Percentiles rank a stretch among this genome's conserved stretches.
phyloP scores from a whole-genome alignment of 2,888 invertebrate genomes.

The Chironomus riparius region DNA sequence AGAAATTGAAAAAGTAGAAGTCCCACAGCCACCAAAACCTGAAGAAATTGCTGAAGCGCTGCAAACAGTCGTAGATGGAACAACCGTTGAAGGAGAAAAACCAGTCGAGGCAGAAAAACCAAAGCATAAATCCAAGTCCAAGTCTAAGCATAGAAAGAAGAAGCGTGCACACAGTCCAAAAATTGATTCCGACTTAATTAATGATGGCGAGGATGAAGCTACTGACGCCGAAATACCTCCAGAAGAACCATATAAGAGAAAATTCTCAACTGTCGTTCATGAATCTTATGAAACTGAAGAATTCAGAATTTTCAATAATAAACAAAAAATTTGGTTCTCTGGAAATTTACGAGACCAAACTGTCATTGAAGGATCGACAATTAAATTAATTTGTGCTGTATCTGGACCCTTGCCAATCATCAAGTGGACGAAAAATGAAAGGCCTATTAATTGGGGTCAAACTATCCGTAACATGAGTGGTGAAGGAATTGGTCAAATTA shows the following conservation, averaged over 20 bases:
- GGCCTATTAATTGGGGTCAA: constrained; percentile 39
- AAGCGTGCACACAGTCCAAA: constrained; percentile 25
- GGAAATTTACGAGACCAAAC: constrained; percentile 67
- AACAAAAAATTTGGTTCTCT: constrained; percentile 60
- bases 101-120: constrained; percentile 11
- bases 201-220: constrained; percentile 32
- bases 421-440: constrained; percentile 66
- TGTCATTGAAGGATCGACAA: constrained; percentile 61
- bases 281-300: constrained; percentile 17
- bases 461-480: constrained; percentile 39
- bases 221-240: constrained; percentile 30
- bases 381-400: constrained; percentile 70
- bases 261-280: constrained; percentile 38
- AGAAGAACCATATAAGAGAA: constrained; percentile 37
- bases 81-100: constrained; percentile 15
- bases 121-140: constrained; percentile 4
- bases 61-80: constrained; percentile 27
- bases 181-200: constrained; percentile 13
- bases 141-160: constrained; percentile 19
- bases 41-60: constrained; percentile 29
- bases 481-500: constrained; percentile 52
- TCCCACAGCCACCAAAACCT: constrained; percentile 27
- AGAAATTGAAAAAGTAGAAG: constrained; percentile 32
- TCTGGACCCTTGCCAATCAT: constrained; percentile 62
- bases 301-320: constrained; percentile 43